phyloP scores from a whole-genome alignment of 2,797 vertebrate species.

The Steatocranus sp. region DNA sequence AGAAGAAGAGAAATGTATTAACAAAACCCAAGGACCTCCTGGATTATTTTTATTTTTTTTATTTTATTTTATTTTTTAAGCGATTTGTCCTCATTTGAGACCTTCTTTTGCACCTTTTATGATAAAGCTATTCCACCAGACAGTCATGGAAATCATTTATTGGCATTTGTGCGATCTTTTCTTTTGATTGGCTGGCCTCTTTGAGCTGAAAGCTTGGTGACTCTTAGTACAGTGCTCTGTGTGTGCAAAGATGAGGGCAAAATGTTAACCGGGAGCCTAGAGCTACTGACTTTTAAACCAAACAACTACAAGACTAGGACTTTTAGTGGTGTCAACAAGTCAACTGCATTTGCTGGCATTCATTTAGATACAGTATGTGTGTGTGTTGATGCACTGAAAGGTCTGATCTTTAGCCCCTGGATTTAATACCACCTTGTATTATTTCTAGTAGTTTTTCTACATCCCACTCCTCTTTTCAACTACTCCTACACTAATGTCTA shows the following conservation, averaged over 20 bases:
- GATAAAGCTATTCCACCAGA: background rate
- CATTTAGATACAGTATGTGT: background rate
- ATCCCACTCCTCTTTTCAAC: background rate
- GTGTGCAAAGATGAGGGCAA: slow-evolving; percentile 23
- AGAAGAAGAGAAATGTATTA: background rate
- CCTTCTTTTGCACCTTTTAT: background rate
- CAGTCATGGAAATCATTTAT: background rate
- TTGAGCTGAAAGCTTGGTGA: background rate
- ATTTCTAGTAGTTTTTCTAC: background rate
- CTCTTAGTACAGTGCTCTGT: background rate
- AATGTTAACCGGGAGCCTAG: slow-evolving; percentile 44
- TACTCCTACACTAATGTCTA: background rate
- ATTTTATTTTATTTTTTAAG: no score
- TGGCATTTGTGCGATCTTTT: background rate
- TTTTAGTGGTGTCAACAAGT: background rate
- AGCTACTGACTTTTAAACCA: slow-evolving; percentile 3
- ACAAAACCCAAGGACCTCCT: background rate
- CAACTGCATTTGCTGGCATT: background rate
- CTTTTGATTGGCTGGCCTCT: background rate
- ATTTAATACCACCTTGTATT: background rate
- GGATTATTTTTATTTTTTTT: background rate
- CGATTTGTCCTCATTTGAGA: background rate
- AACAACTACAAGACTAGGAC: background rate
- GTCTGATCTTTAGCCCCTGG: background rate
- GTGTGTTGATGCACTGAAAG: background rate